These are phyloP conservation scores for Dasypolia templi DNA, from an alignment of 2,888 invertebrate species.

Conservation along the genomic window DNA sequence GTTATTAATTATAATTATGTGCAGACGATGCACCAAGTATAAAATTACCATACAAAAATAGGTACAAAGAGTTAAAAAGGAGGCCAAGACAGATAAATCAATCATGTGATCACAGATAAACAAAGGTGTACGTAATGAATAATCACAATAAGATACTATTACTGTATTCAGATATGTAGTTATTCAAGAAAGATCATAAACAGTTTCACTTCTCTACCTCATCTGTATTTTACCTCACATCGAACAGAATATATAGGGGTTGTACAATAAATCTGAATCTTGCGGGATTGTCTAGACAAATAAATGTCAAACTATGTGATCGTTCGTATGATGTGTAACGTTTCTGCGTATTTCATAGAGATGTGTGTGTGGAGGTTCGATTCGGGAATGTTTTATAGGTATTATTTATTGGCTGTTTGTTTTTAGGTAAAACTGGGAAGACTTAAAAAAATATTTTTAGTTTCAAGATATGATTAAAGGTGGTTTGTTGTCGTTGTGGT, in stretches of 20 bases:
- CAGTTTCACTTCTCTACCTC: constrained; percentile 44
- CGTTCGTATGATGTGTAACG: constrained; percentile 42
- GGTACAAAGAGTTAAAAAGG: no score
- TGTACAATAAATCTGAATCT: constrained; percentile 65
- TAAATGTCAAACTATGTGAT: constrained; percentile 61
- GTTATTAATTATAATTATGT: no score
- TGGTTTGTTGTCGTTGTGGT: no score
- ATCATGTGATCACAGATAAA: no score
- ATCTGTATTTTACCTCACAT: constrained; percentile 4
- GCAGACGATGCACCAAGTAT: no score
- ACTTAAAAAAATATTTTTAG: background rate
- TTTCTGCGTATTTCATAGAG: constrained; percentile 20
- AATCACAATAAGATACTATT: background rate
- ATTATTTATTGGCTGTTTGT: constrained; percentile 19
- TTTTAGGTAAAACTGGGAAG: background rate
- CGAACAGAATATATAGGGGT: constrained; percentile 44
- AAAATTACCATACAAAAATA: no score
- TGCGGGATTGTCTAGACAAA: constrained; percentile 65
- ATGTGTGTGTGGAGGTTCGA: constrained; percentile 9
- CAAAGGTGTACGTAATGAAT: no score
- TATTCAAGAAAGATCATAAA: background rate
- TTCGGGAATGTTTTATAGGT: constrained; percentile 2
- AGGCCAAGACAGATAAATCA: no score
- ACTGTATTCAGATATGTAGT: no score
- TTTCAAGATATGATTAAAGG: no score